Percentiles rank a stretch among this genome's conserved stretches.
Conservation (phyloP, 1,140 invertebrate species). For the Globodera rostochiensis region DNA sequence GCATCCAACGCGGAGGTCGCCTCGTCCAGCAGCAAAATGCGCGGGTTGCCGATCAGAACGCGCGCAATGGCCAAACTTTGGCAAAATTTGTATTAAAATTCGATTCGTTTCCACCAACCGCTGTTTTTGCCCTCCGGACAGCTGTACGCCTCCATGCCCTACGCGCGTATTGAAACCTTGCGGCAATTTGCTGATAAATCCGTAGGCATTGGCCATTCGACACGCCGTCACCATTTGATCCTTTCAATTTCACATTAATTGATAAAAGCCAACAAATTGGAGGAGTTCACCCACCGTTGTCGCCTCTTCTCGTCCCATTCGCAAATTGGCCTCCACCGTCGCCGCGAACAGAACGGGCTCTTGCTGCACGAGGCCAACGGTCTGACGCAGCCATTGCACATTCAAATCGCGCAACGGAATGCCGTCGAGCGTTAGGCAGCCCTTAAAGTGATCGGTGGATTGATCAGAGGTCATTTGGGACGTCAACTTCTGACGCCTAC, state of each 20-base stretch:
- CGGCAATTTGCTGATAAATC: conserved; percentile 52
- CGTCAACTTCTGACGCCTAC: no score
- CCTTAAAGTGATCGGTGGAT: conserved; percentile 25
- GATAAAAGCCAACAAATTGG: neutral
- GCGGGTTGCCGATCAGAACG: conserved; percentile 53
- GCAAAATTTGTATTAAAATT: conserved; percentile 29
- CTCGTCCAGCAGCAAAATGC: conserved; percentile 59
- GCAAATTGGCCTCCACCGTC: conserved; percentile 78
- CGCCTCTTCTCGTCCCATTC: conserved; percentile 75
- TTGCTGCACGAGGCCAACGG: conserved; percentile 77
- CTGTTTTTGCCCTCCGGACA: conserved; percentile 60
- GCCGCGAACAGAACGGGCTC: conserved; percentile 79
- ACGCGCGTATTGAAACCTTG: conserved; percentile 50
- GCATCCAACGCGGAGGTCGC: conserved; percentile 59
- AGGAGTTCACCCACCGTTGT: conserved; percentile 68
- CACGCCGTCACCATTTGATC: conserved; percentile 67
- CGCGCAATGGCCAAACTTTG: conserved; percentile 55
- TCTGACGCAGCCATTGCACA: conserved; percentile 69
- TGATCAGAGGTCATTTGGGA: no score
- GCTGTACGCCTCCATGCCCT: conserved; percentile 70
- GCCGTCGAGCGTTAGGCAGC: conserved; percentile 60
- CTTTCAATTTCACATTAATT: neutral
- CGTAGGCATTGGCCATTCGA: conserved; percentile 59
- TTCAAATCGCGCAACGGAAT: conserved; percentile 48
- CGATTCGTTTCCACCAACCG: conserved; percentile 27